Evolutionary conservation across 1,140 invertebrate species (phyloP).

Genomic region (Ladona fulva): DNA sequence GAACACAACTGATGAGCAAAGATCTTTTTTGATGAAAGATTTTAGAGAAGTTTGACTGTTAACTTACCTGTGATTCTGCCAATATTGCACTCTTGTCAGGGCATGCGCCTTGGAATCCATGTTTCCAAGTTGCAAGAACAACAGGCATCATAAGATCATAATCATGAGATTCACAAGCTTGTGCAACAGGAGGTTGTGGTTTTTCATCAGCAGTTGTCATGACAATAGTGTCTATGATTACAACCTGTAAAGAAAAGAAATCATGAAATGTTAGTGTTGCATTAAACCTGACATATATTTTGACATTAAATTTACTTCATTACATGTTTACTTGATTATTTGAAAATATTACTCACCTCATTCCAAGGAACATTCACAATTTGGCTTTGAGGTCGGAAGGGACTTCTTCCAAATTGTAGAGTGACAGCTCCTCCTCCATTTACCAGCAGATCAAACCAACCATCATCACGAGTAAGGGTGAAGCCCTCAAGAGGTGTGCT

Average conservation of each 20-base stretch:
- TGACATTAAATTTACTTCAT: no score
- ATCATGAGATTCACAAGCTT: conserved; percentile 79
- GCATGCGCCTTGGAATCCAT: conserved; percentile 90
- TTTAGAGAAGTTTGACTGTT: not conserved
- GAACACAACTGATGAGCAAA: conserved; percentile 12
- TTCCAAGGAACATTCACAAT: conserved; percentile 96
- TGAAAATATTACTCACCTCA: conserved; percentile 53
- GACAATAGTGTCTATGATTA: conserved; percentile 77
- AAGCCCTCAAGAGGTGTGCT: conserved; percentile 85
- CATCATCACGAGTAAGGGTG: conserved; percentile 82
- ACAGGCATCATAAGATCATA: conserved; percentile 91
- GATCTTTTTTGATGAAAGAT: no score
- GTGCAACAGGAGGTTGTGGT: conserved; percentile 40
- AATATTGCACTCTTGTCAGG: conserved; percentile 85
- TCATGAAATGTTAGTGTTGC: not conserved
- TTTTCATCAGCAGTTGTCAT: conserved; percentile 80
- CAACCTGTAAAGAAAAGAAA: conserved; percentile 57
- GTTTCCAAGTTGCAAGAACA: conserved; percentile 90
- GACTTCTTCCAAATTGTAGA: conserved; percentile 84
- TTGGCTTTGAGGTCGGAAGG: conserved; percentile 80
- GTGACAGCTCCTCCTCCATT: conserved; percentile 95
- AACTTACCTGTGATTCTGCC: conserved; percentile 76
- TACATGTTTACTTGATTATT: not conserved
- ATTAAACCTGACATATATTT: no score
- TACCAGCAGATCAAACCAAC: conserved; percentile 93